A percentile compares a stretch with the other conserved stretches of the same genome.
phyloP scores from a whole-genome alignment of 2,113 vertebrate genomes.

The Onychostruthus taczanowskii region DNA sequence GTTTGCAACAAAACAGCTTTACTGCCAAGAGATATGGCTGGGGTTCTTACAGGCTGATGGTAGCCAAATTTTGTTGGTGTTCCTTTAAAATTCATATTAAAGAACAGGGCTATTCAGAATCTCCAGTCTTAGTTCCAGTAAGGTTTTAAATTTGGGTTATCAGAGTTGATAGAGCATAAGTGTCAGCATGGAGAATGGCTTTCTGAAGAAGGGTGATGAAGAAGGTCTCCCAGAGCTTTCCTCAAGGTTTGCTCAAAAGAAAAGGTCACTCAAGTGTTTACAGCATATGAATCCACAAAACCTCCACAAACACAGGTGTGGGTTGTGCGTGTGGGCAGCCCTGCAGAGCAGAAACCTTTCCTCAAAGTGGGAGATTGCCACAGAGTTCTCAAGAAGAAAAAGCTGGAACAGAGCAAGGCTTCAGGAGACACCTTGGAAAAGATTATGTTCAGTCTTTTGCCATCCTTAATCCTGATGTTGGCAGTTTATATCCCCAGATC shows the following conservation, averaged over 20 bases:
- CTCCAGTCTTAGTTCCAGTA: not conserved
- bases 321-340: not conserved
- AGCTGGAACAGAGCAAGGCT: not conserved
- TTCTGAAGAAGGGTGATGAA: not conserved
- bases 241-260: not conserved
- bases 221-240: not conserved
- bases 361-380: not conserved
- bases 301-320: not conserved
- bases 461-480: fast-evolving
- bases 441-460: not conserved
- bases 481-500: not conserved
- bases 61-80: not conserved
- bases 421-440: not conserved
- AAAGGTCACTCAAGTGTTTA: not conserved
- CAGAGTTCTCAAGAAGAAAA: not conserved
- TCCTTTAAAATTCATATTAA: not conserved
- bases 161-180: not conserved
- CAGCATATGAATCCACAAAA: not conserved
- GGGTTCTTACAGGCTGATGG: not conserved
- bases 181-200: not conserved
- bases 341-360: not conserved
- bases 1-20: not conserved
- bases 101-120: not conserved
- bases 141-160: not conserved
- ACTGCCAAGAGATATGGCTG: not conserved